A percentile compares a stretch with the other conserved stretches of the same genome.
Evolutionary conservation across 2,113 vertebrate genomes (phyloP).

Genomic region (Hydrochoerus hydrochaeris): DNA sequence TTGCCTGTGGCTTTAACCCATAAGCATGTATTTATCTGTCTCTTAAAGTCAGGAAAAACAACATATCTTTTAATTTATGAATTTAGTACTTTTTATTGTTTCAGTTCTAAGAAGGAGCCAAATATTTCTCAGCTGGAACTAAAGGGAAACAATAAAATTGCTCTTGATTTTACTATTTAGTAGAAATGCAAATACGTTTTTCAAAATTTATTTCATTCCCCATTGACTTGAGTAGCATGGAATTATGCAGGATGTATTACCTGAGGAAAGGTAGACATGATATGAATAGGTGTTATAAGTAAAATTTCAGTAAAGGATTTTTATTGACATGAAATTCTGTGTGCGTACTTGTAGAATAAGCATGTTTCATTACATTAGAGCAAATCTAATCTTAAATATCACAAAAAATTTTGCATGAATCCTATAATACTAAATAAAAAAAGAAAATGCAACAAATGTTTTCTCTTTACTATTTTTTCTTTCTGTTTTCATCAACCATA

Average conservation of each 20-base stretch:
- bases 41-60: background rate
- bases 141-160: background rate
- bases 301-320: slow-evolving; percentile 9
- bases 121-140: background rate
- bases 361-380: background rate
- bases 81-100: slow-evolving; percentile 19
- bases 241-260: background rate
- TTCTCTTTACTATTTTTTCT: background rate
- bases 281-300: background rate
- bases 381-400: background rate
- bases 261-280: background rate
- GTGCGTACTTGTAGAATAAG: background rate
- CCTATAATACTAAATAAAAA: background rate
- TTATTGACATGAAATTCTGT: slow-evolving; percentile 25
- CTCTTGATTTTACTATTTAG: background rate
- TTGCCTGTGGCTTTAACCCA: background rate
- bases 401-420: slow-evolving; percentile 33
- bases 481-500: background rate
- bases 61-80: background rate
- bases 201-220: background rate
- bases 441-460: background rate
- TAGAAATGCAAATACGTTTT: background rate
- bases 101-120: background rate
- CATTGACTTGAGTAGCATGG: background rate
- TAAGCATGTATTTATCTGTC: background rate